Conservation (phyloP, 92 coral and sea anemone species). For the Diadumene lineata region DNA sequence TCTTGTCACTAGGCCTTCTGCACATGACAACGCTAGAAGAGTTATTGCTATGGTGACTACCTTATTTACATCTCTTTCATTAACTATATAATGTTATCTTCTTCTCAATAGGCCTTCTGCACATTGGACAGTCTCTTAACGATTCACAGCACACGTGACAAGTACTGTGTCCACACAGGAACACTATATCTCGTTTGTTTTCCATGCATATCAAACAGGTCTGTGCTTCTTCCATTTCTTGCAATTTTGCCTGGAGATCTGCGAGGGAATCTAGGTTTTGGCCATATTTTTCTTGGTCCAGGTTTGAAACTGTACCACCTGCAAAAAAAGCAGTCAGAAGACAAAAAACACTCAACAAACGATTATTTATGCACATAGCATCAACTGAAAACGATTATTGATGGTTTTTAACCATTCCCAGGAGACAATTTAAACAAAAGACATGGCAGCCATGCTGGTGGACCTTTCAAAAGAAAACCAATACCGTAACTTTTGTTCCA, state of each 20-base stretch:
- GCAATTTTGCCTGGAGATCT: slow-evolving; percentile 71
- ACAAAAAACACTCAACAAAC: too few relatives aligned
- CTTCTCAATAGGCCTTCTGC: slow-evolving; percentile 69
- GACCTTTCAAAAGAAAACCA: too few relatives aligned
- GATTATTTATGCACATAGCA: too few relatives aligned
- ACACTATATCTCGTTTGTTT: slow-evolving; percentile 66
- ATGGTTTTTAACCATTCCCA: too few relatives aligned
- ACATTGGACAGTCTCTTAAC: slow-evolving; percentile 69
- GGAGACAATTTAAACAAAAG: too few relatives aligned
- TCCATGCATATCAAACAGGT: slow-evolving; percentile 79
- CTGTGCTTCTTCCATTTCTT: slow-evolving; percentile 80
- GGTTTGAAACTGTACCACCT: slow-evolving; percentile 8
- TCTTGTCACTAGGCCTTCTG: background rate
- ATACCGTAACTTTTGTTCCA: too few relatives aligned
- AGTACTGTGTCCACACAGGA: slow-evolving; percentile 84
- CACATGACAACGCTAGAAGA: background rate
- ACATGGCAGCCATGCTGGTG: too few relatives aligned
- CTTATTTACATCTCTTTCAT: too few relatives aligned
- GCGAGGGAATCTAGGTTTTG: slow-evolving; percentile 62
- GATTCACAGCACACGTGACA: slow-evolving; percentile 60
- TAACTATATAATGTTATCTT: slow-evolving; percentile 37
- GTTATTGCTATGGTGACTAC: too few relatives aligned
- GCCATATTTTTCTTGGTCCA: slow-evolving; percentile 43
- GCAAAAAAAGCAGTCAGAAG: background rate
- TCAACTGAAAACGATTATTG: too few relatives aligned